Conservation (phyloP, 2,113 vertebrate species). For the Marmota flaviventris region DNA sequence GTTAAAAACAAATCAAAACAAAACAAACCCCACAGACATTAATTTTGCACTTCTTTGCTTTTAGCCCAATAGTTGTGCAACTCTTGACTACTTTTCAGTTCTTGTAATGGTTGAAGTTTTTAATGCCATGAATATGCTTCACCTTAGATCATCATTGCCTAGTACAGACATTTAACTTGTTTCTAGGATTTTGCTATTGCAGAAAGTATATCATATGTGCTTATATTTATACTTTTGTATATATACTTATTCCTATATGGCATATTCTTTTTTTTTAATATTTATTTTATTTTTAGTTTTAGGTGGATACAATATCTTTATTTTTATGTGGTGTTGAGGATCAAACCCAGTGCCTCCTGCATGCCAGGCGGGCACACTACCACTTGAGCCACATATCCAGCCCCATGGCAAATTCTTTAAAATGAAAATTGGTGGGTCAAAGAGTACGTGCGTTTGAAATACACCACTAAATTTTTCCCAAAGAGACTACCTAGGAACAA, state of each 20-base stretch:
- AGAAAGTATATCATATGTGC: neutral
- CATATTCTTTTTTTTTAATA: neutral
- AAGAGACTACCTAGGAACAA: neutral
- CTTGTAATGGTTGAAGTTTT: slow-evolving; percentile 6
- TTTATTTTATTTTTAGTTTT: no score
- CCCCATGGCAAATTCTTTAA: neutral
- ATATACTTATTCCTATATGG: neutral
- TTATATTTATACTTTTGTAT: neutral
- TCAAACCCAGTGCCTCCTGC: no score
- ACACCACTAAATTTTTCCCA: neutral
- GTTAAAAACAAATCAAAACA: neutral
- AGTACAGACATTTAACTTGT: neutral
- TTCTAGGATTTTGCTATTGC: slow-evolving; percentile 15
- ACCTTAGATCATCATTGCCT: neutral
- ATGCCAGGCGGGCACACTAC: no score
- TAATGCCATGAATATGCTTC: neutral
- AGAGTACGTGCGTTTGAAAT: slow-evolving; percentile 39
- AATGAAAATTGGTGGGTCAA: slow-evolving; percentile 15
- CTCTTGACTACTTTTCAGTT: neutral
- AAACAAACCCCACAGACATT: neutral
- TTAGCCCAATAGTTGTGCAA: slow-evolving; percentile 22
- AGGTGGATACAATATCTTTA: no score
- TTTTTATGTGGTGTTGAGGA: no score
- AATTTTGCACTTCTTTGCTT: slow-evolving; percentile 21
- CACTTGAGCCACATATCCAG: no score